A percentile compares a stretch with the other conserved stretches of the same genome.
These are phyloP conservation scores for Amphipoea oculea DNA, from an alignment of 2,888 invertebrate species.

Conservation along the genomic window DNA sequence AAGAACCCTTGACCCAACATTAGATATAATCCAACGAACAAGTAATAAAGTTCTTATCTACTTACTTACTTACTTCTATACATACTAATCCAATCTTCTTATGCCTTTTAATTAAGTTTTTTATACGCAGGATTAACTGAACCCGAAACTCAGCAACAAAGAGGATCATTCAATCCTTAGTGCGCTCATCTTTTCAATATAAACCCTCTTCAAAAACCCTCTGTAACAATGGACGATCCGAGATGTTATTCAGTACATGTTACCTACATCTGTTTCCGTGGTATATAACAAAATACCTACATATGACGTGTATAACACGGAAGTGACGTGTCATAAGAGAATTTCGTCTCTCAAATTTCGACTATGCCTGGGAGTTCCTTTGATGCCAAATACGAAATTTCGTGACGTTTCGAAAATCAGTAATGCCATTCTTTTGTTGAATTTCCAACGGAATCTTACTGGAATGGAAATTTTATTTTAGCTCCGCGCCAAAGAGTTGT, in stretches of 20 bases:
- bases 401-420: conserved; percentile 58
- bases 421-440: conserved; percentile 59
- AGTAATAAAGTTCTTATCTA: conserved; percentile 48
- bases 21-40: conserved; percentile 27
- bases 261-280: conserved; percentile 64
- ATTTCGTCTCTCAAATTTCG: conserved; percentile 60
- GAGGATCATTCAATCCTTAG: conserved; percentile 58
- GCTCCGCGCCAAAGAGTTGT: conserved; percentile 38
- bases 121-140: conserved; percentile 50
- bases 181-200: conserved; percentile 65
- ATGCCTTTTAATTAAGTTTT: conserved; percentile 62
- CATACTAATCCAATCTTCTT: conserved; percentile 51
- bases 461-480: conserved; percentile 62
- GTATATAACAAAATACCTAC: conserved; percentile 40
- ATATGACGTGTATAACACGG: conserved; percentile 43
- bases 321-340: conserved; percentile 59
- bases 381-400: conserved; percentile 62
- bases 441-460: conserved; percentile 47
- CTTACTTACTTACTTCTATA: conserved; percentile 28
- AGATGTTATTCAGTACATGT: conserved; percentile 66
- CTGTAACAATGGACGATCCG: conserved; percentile 53
- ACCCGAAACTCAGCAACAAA: conserved; percentile 61
- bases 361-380: conserved; percentile 57
- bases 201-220: conserved; percentile 64
- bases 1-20: conserved; percentile 34